Conservation (phyloP, 2,113 vertebrate genomes). For the Isichthys henryi region DNA sequence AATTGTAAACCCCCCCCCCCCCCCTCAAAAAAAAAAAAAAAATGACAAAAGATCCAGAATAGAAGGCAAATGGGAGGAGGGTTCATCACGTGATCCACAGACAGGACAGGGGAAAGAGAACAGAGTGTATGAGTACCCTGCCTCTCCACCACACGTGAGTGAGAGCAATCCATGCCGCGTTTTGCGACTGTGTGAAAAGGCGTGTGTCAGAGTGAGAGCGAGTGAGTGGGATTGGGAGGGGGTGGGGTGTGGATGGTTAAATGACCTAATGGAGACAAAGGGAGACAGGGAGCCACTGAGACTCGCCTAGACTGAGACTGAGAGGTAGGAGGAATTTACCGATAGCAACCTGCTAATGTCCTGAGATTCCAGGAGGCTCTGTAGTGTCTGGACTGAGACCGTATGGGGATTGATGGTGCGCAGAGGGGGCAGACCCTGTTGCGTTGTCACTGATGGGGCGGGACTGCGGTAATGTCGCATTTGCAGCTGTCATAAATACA, state of each 20-base stretch:
- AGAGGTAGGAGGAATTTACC: not conserved
- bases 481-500: conserved; percentile 2
- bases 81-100: not conserved
- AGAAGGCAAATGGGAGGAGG: not conserved
- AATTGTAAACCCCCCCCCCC: not conserved
- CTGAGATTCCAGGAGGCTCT: not conserved
- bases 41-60: not conserved
- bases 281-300: not conserved
- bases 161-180: not conserved
- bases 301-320: not conserved
- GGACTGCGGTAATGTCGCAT: not conserved
- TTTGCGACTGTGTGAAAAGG: not conserved
- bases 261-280: not conserved
- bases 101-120: not conserved
- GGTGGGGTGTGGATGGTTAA: not conserved
- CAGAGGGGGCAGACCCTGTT: not conserved
- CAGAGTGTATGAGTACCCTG: not conserved
- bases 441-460: not conserved
- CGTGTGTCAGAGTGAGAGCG: not conserved
- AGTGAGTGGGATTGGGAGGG: not conserved
- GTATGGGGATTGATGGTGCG: not conserved
- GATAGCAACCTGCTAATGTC: not conserved
- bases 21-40: not conserved
- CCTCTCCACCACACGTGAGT: too few relatives aligned
- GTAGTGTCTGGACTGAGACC: not conserved